Conservation (phyloP, 64 coral and sea anemone species). For the Dendronephthya gigantea region DNA sequence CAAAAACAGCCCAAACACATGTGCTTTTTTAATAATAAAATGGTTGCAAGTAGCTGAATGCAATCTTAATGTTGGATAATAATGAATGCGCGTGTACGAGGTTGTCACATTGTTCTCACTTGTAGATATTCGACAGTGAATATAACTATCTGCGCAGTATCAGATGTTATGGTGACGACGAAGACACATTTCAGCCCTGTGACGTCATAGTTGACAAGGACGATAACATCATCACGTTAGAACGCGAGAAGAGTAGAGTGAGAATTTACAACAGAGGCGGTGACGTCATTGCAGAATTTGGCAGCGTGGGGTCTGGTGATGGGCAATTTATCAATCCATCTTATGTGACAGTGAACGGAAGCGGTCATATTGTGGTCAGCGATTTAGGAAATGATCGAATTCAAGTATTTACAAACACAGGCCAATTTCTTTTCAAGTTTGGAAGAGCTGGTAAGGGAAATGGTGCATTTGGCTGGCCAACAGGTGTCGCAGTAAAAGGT, state of each 20-base stretch:
- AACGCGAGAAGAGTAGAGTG: not conserved
- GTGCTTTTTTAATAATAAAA: not conserved
- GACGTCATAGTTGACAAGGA: not conserved
- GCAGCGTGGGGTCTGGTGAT: not conserved
- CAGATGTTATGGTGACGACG: not conserved
- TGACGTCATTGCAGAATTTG: not conserved
- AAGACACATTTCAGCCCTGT: not conserved
- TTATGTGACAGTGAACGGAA: not conserved
- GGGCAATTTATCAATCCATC: constrained; percentile 1
- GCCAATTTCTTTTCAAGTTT: not conserved
- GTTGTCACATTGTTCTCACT: not conserved
- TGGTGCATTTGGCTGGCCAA: constrained; percentile 2
- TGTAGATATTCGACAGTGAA: not conserved
- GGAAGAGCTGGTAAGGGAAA: not conserved
- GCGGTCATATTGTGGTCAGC: not conserved
- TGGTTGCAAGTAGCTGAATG: not conserved
- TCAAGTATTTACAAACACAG: not conserved
- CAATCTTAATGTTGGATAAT: not conserved
- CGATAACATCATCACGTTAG: not conserved
- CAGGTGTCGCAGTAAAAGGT: not conserved
- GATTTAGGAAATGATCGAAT: constrained; percentile 2
- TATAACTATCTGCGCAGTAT: not conserved
- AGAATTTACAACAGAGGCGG: not conserved
- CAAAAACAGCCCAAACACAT: no score
- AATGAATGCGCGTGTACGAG: no score